These are phyloP conservation scores for Ammospiza nelsoni DNA, from an alignment of 2,113 vertebrate species.

Conservation along the genomic window DNA sequence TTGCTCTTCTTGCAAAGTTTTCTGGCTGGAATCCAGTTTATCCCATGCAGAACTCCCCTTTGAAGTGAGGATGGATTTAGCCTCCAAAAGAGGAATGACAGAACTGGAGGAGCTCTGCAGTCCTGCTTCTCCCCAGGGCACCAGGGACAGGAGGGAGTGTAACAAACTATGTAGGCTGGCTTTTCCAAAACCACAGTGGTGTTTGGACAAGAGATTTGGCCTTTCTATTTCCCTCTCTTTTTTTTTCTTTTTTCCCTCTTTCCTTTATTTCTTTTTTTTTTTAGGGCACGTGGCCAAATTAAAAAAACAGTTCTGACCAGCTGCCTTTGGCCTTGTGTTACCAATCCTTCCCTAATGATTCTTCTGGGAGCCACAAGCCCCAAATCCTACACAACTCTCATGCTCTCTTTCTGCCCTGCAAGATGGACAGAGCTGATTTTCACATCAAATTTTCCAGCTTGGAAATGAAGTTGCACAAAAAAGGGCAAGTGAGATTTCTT, in stretches of 20 bases:
- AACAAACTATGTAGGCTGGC: background rate
- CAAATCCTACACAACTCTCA: background rate
- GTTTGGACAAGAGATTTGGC: background rate
- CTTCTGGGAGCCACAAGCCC: background rate
- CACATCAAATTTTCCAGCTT: background rate
- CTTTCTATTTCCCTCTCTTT: background rate
- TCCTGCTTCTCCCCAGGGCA: background rate
- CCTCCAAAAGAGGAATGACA: background rate
- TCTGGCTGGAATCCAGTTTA: background rate
- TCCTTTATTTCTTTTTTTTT: too few relatives aligned
- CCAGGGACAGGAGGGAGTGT: background rate
- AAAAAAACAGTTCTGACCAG: background rate
- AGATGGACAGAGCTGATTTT: background rate
- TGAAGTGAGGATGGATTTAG: background rate
- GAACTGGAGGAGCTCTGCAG: background rate
- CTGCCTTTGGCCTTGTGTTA: background rate
- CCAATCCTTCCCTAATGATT: background rate
- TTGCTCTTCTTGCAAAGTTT: background rate
- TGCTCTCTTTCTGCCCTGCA: background rate
- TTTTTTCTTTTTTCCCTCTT: fast-evolving
- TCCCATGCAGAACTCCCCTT: background rate
- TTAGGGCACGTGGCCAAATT: background rate
- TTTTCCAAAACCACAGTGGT: background rate
- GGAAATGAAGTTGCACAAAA: background rate
- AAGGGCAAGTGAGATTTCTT: background rate